Evolutionary conservation across 2,797 vertebrate species (phyloP).

Genomic region (Cuniculus paca): DNA sequence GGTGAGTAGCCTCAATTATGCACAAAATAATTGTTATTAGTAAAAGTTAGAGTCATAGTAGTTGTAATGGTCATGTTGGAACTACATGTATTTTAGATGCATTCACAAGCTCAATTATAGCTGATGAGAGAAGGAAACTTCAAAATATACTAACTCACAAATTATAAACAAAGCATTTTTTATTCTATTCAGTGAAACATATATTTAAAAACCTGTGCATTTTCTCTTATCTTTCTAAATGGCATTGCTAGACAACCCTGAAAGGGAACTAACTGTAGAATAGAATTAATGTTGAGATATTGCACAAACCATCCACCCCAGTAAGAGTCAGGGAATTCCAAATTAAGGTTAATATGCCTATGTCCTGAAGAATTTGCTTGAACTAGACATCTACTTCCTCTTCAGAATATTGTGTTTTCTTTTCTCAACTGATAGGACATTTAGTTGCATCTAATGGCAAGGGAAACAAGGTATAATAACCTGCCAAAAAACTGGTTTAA

Average conservation of each 20-base stretch:
- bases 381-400: background rate
- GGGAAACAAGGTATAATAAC: background rate
- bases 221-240: background rate
- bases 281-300: slow-evolving; percentile 26
- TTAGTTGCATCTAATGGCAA: background rate
- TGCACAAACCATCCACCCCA: slow-evolving; percentile 13
- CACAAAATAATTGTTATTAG: no score
- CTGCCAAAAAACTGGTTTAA: background rate
- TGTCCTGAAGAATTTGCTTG: background rate
- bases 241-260: background rate
- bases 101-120: background rate
- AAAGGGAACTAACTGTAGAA: background rate
- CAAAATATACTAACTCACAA: background rate
- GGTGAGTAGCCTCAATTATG: background rate
- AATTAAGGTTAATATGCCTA: background rate
- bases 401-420: background rate
- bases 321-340: slow-evolving; percentile 48
- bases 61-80: background rate
- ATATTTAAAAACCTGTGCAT: background rate
- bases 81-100: background rate
- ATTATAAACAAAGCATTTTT: slow-evolving; percentile 4
- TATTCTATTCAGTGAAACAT: background rate
- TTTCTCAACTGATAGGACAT: background rate
- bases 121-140: background rate
- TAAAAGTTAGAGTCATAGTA: background rate